Evolutionary conservation across 2,797 vertebrate genomes (phyloP), one percentile per base, ranked within the genome.

Genomic region (Benthosema pterotum): DNA sequence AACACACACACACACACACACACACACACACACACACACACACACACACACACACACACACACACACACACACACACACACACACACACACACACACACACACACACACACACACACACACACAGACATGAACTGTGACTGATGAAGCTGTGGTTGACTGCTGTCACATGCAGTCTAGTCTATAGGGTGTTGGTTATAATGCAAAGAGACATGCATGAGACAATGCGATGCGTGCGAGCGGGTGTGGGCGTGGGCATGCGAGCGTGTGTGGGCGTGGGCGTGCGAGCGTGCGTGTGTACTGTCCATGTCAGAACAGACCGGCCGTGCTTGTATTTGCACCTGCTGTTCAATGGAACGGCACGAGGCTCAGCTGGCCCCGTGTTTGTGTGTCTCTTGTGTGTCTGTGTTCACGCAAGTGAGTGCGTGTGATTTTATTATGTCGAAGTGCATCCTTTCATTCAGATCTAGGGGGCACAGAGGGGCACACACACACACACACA

Each of bases 281-380:
- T 58, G 65, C 52, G 60, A 53, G 59, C 62, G 68, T 71, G 64
- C 74, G 66, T 70, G 67, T 69, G 72, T 64, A 65, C 32, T 67
- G 17, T 57, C 60, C 59, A 74, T 79, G 83, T 86, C 78, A 83
- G 67, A 74, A 74, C 67, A 77, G 74, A 71, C 84, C 73, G 77
- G 71, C 75, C 75, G 74, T 71, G 79, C 75, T 77, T 80, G 83
- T 84, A 81, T 79, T 88, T 85, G 87, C 81, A 84, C 87, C 84
- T 88, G 84, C 87, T 90, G 87, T 89, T 38, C 83, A 72, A 67
- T 81, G 85, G 77, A 82, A n/a, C n/a, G n/a, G n/a, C 82, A 80
- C 78, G 81, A 76, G 78, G 81, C 86, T 85, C 88, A 90, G 84
- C 85, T 90, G 84, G 87, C 81, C 73, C 52, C 45, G 19, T 75